Evolutionary conservation across 2,113 vertebrate genomes (phyloP).

Genomic region (Gymnobelideus leadbeateri): DNA sequence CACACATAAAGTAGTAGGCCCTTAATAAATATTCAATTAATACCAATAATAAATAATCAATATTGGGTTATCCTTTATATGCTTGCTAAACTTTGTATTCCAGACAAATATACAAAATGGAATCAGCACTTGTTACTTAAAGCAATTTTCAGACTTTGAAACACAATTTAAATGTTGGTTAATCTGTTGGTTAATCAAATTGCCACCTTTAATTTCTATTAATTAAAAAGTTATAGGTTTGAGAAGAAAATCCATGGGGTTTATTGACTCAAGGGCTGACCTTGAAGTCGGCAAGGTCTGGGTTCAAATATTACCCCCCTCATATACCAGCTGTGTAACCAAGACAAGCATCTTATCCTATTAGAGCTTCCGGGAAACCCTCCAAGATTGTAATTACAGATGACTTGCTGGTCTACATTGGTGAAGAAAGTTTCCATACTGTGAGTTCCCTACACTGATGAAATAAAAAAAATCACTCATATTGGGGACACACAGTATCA

Average conservation of each 20-base stretch:
- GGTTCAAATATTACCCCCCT: neutral
- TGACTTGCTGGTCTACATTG: neutral
- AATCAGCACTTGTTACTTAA: neutral
- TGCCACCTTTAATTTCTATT: conserved; percentile 66
- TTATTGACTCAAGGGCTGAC: neutral
- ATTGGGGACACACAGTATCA: neutral
- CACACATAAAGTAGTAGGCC: neutral
- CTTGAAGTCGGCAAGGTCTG: neutral
- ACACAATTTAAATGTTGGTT: neutral
- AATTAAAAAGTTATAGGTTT: conserved; percentile 70
- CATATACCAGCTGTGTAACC: neutral
- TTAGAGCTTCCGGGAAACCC: too few species aligned
- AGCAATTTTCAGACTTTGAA: neutral
- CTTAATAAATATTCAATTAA: conserved; percentile 41
- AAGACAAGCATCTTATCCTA: neutral
- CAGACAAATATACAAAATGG: neutral
- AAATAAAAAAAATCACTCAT: neutral
- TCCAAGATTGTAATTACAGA: neutral
- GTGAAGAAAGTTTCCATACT: neutral
- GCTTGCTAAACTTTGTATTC: conserved; percentile 53
- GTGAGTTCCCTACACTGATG: neutral
- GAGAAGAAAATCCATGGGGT: neutral
- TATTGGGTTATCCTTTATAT: conserved; percentile 34
- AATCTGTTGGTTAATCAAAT: neutral
- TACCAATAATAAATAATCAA: conserved; percentile 67